phyloP scores from a whole-genome alignment of 2,797 vertebrate species.

The Pangasius krempfi region DNA sequence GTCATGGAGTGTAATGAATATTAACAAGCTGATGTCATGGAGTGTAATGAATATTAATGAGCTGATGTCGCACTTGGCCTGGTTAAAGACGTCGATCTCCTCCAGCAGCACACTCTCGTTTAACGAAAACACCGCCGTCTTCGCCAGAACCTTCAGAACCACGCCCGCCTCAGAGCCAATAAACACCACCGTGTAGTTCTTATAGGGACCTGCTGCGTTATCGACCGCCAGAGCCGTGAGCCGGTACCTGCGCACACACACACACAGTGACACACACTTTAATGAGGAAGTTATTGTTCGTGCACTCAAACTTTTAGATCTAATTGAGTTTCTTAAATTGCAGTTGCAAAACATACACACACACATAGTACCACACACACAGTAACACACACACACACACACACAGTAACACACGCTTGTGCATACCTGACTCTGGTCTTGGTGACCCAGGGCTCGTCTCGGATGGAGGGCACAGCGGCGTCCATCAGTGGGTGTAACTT shows the following conservation, averaged over 20 bases:
- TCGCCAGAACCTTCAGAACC: conserved; percentile 94
- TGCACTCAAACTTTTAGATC: neutral
- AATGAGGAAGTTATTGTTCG: neutral
- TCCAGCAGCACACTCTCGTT: conserved; percentile 94
- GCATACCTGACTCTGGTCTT: conserved; percentile 93
- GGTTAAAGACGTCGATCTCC: conserved; percentile 97
- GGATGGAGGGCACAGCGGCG: conserved; percentile 88
- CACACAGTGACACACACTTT: neutral
- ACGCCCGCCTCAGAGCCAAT: conserved; percentile 94
- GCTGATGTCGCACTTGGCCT: conserved; percentile 84
- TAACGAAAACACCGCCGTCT: conserved; percentile 84
- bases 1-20: conserved; percentile 51
- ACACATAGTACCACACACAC: conserved; percentile 11
- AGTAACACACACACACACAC: neutral
- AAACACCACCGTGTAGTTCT: conserved; percentile 95
- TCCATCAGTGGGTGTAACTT: conserved; percentile 98
- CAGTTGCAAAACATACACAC: neutral
- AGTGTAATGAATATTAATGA: neutral
- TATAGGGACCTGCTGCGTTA: conserved; percentile 87
- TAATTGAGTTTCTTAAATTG: neutral
- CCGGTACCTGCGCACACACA: conserved; percentile 80
- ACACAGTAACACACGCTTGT: neutral
- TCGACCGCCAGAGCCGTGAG: conserved; percentile 91
- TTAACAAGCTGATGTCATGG: conserved; percentile 48
- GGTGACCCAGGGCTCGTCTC: conserved; percentile 97